Base-by-base conservation (phyloP, 53 echinoderm and acorn worm genomes). In the Pentamera pediparva region DNA sequence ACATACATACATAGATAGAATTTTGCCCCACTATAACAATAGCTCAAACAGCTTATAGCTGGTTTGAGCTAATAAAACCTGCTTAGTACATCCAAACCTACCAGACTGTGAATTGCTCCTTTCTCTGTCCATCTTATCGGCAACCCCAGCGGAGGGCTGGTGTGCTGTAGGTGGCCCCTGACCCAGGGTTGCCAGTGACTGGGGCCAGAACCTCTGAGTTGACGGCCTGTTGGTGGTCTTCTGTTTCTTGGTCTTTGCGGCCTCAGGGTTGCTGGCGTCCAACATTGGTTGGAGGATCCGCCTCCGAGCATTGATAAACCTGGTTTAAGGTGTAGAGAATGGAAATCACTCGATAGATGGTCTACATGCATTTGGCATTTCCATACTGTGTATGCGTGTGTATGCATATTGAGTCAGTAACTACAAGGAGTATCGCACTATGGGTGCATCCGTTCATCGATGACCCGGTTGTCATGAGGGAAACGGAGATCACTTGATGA, bases 271-370 rank as follows among this genome's bases (percentile, higher is more conserved):
- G 30, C 98, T 98, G 35, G 98, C 98, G 79, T 98, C 98, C 26
- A 98, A 56, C 98, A 98, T 98, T 17, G 98, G 98, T 56, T 98
- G 98, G 35, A 98, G 75, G 75, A 98, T 98, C 59, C 98, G 79
- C 79, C 98, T 62, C 60, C 98, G 82, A 59, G 98, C 98, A 86
- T 98, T 98, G 59, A 98, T 98, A 64, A 98, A 98, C 98, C 98
- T 98, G 77, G 17, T 84, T 38, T 11, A 41, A 30, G n/a, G n/a
- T n/a, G 56, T 19, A 48, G 39, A 30, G 32, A n/a, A 29, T 4
- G 1, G 24, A 26, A 12, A 53, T 53, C 5, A 53, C 1, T 9
- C 5, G 6, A 13, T 3, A 53, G 6, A 13, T 53, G 21, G 22
- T 53, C 21, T 13, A 10, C n/a, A 6, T 6, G 15, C 53, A 53